A percentile compares a stretch with the other conserved stretches of the same genome.
Evolutionary conservation across 2,113 vertebrate species (phyloP).

Genomic region (Epinephelus lanceolatus): DNA sequence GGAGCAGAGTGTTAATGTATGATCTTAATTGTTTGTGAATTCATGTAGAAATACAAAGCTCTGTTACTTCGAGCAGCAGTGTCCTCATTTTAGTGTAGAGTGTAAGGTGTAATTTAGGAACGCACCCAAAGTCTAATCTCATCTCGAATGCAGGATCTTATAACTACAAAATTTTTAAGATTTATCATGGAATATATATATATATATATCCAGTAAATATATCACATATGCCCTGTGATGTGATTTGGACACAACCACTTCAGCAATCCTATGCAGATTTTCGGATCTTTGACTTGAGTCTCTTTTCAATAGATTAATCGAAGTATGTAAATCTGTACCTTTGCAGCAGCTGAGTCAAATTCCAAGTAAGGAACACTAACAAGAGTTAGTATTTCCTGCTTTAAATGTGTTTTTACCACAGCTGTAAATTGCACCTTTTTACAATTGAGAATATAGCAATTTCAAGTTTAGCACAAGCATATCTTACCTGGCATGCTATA

Average conservation of each 20-base stretch:
- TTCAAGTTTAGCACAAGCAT: neutral
- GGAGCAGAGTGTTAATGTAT: too few species aligned
- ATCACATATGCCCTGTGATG: neutral
- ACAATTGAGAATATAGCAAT: neutral
- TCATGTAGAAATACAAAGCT: too few species aligned
- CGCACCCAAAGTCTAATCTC: too few species aligned
- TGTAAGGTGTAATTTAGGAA: too few species aligned
- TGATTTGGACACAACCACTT: neutral
- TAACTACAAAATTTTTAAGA: neutral
- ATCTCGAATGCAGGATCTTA: neutral
- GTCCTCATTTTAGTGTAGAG: too few species aligned
- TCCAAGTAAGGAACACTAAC: neutral
- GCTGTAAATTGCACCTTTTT: neutral
- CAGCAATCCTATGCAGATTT: neutral
- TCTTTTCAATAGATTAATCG: neutral
- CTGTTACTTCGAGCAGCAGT: too few species aligned
- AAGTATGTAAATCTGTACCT: neutral
- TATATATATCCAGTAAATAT: too few species aligned
- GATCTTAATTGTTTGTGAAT: too few species aligned
- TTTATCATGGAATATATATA: neutral
- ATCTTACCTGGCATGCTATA: conserved; percentile 32
- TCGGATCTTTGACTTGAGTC: too few species aligned
- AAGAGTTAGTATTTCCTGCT: neutral
- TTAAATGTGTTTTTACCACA: neutral
- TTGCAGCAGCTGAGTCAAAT: neutral